phyloP scores from a whole-genome alignment of 1,140 invertebrate genomes.

The Coelopa frigida region DNA sequence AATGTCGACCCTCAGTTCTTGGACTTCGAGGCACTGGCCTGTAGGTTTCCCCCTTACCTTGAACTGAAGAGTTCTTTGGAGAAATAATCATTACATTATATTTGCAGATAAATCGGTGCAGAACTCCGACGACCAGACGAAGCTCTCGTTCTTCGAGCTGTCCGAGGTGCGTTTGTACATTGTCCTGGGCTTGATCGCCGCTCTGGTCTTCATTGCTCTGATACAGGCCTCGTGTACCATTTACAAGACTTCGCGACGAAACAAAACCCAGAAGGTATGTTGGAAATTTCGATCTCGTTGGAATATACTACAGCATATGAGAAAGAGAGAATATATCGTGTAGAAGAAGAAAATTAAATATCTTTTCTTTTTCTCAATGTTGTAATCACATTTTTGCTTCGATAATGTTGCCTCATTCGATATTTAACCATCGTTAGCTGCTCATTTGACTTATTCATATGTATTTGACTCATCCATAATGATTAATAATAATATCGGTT shows the following conservation, averaged over 20 bases:
- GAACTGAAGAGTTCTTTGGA: not conserved
- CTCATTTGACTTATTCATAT: no score
- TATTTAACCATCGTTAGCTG: no score
- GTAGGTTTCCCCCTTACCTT: no score
- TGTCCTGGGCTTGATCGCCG: constrained; percentile 71
- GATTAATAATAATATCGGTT: no score
- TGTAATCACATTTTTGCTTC: no score
- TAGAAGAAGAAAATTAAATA: no score
- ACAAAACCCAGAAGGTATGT: constrained; percentile 54
- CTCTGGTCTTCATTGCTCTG: constrained; percentile 68
- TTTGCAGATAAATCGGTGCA: constrained; percentile 27
- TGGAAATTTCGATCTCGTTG: no score
- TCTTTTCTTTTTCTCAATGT: no score
- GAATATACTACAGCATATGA: no score
- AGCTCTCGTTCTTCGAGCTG: constrained; percentile 50
- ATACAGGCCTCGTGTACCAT: constrained; percentile 80
- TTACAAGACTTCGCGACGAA: constrained; percentile 58
- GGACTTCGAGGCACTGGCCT: constrained; percentile 56
- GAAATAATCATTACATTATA: not conserved
- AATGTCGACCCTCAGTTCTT: constrained; percentile 70
- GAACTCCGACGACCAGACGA: constrained; percentile 33
- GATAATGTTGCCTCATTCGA: no score
- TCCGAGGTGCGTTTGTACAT: constrained; percentile 71
- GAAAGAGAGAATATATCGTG: no score
- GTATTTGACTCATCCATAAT: no score